Evolutionary conservation across 2,113 vertebrate genomes (phyloP).

Genomic region (Suricata suricatta): DNA sequence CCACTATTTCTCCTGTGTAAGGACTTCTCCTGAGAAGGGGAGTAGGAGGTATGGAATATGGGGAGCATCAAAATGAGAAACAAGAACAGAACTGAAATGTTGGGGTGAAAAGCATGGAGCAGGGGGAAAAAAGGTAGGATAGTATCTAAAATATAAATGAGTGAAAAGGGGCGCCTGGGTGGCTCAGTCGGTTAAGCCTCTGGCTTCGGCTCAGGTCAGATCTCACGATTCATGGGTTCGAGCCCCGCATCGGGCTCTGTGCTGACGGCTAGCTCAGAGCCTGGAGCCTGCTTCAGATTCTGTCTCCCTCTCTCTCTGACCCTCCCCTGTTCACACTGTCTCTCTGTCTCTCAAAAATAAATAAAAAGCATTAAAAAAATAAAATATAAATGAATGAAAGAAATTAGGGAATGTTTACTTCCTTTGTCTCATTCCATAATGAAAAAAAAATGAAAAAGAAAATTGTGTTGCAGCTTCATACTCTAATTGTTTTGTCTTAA

Average conservation of each 20-base stretch:
- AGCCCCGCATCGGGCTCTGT: too few relatives aligned
- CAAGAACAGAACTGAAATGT: not conserved
- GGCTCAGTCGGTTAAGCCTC: too few relatives aligned
- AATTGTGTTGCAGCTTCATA: not conserved
- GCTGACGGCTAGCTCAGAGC: too few relatives aligned
- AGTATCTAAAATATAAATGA: not conserved
- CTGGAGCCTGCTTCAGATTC: too few relatives aligned
- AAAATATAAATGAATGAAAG: not conserved
- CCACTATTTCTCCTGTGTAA: not conserved
- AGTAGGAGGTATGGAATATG: not conserved
- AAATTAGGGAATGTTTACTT: not conserved
- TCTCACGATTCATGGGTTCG: too few relatives aligned
- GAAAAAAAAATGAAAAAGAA: not conserved
- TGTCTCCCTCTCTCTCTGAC: too few relatives aligned
- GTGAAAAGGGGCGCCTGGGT: too few relatives aligned
- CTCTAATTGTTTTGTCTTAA: slow-evolving; percentile 59
- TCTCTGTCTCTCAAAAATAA: too few relatives aligned
- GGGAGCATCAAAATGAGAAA: not conserved
- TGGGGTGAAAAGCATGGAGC: not conserved
- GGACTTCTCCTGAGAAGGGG: not conserved
- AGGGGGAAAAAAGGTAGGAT: not conserved
- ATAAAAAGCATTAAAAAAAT: too few relatives aligned
- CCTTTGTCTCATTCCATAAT: not conserved
- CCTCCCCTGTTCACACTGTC: too few relatives aligned
- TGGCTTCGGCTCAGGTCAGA: too few relatives aligned